A percentile compares a stretch with the other conserved stretches of the same genome.
phyloP scores from a whole-genome alignment of 1,140 invertebrate genomes.

The silkworm (Bombyx mori) region ASM3026992v2 NC_085131.1:10874501-10875000 shows the following conservation, averaged over 20 bases:
- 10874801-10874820: conserved; percentile 26
- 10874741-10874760: no score
- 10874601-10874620: conserved; percentile 20
- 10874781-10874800: conserved; percentile 14
- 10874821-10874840: conserved; percentile 23
- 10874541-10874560: no score
- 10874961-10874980: conserved; percentile 44
- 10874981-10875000: conserved; percentile 33
- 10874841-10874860: conserved; percentile 48
- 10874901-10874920: conserved; percentile 42
- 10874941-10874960: conserved; percentile 39
- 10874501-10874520: no score
- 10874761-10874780: no score
- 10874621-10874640: conserved; percentile 45
- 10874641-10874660: conserved; percentile 39
- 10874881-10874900: conserved; percentile 62
- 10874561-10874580: no score
- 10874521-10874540: no score
- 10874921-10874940: conserved; percentile 49
- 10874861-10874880: conserved; percentile 58
- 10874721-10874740: no score
- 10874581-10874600: no score
- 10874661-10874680: conserved; percentile 13
- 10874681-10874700: background rate
- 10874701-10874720: background rate